These are phyloP conservation scores for Epinephelus cyanopodus DNA, from an alignment of 2,113 vertebrate genomes.

Conservation along the genomic window DNA sequence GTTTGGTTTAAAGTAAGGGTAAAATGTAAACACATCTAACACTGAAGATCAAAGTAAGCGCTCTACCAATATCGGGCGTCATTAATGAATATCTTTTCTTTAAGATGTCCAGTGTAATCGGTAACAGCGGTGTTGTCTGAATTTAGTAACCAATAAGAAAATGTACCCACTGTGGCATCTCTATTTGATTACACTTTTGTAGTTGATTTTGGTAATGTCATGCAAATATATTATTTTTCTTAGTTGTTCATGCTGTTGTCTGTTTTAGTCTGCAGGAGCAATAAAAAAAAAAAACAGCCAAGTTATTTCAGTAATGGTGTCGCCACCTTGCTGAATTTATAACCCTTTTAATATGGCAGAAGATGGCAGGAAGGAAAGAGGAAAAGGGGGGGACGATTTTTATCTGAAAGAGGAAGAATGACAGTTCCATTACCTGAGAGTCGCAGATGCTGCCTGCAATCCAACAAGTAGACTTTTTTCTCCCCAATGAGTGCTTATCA, in stretches of 20 bases:
- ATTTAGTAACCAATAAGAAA: too few species aligned
- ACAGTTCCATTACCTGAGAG: slow-evolving; percentile 85
- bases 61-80: too few species aligned
- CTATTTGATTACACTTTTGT: slow-evolving; percentile 1
- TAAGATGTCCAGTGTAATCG: too few species aligned
- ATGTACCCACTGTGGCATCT: too few species aligned
- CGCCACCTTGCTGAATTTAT: slow-evolving; percentile 75
- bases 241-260: not conserved
- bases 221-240: slow-evolving; percentile 20
- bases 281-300: slow-evolving; percentile 29
- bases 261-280: slow-evolving; percentile 43
- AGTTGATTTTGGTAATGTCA: slow-evolving; percentile 26
- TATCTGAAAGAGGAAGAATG: slow-evolving; percentile 82
- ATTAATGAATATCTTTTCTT: too few species aligned
- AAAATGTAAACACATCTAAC: too few species aligned
- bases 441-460: slow-evolving; percentile 74
- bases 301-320: slow-evolving; percentile 74
- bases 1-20: too few species aligned
- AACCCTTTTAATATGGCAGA: slow-evolving; percentile 74
- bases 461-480: slow-evolving; percentile 68
- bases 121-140: too few species aligned
- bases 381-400: slow-evolving; percentile 69
- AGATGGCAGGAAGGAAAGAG: slow-evolving; percentile 63
- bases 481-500: slow-evolving; percentile 73
- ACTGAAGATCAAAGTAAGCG: too few species aligned